phyloP scores from a whole-genome alignment of 2,888 invertebrate genomes.

The Acrobasis suavella region DNA sequence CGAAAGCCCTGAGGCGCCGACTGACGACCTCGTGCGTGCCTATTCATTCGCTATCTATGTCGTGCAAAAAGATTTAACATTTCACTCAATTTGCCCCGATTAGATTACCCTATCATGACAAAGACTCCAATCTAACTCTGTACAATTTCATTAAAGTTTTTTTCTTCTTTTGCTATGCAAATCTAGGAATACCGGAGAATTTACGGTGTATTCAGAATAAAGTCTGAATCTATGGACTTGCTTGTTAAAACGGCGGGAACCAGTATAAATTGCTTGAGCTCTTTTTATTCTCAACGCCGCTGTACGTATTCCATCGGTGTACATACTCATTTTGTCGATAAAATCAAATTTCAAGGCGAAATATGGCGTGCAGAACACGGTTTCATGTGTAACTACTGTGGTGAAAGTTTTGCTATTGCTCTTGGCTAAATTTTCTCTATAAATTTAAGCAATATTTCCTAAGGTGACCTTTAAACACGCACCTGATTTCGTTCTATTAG shows the following conservation, averaged over 20 bases:
- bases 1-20: slow-evolving; percentile 6
- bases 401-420: slow-evolving; percentile 42
- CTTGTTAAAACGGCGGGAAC: slow-evolving; percentile 1
- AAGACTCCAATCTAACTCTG: neutral
- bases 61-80: slow-evolving; percentile 46
- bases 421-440: slow-evolving; percentile 44
- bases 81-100: slow-evolving; percentile 33
- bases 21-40: slow-evolving; percentile 22
- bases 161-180: too few species aligned
- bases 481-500: slow-evolving; percentile 33
- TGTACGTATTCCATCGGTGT: slow-evolving; percentile 1
- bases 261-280: slow-evolving; percentile 1
- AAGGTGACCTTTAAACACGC: slow-evolving; percentile 30
- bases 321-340: slow-evolving; percentile 35
- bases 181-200: too few species aligned
- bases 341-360: slow-evolving; percentile 56
- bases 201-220: neutral
- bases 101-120: neutral
- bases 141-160: too few species aligned
- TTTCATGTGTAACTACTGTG: slow-evolving; percentile 50
- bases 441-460: slow-evolving; percentile 41
- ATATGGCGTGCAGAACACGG: slow-evolving; percentile 57
- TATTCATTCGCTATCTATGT: slow-evolving; percentile 19
- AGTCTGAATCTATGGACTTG: neutral
- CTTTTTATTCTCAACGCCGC: neutral